These are phyloP conservation scores for Malthinus flaveolus DNA, from an alignment of 2,888 invertebrate genomes.

Conservation along the genomic window DNA sequence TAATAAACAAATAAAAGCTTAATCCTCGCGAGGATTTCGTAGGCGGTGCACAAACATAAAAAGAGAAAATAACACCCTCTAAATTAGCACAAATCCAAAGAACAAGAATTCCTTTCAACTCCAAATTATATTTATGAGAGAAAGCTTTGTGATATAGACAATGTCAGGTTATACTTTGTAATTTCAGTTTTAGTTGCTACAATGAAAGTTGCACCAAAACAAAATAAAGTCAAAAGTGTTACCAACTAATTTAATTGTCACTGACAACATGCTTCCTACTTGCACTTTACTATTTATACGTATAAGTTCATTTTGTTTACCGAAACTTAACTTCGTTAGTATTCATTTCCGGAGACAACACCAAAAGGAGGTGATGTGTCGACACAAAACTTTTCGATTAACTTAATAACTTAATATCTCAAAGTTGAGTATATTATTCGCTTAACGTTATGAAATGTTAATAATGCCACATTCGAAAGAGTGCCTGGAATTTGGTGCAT, in stretches of 20 bases:
- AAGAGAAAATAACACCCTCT: constrained; percentile 4
- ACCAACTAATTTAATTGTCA: constrained; percentile 29
- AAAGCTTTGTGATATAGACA: constrained; percentile 14
- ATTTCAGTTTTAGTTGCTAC: constrained; percentile 16
- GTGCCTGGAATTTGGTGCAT: too few relatives aligned
- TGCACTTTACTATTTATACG: constrained; percentile 11
- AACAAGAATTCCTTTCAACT: constrained; percentile 3
- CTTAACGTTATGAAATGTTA: too few relatives aligned
- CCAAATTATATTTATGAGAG: constrained; percentile 5
- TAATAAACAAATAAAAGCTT: neutral
- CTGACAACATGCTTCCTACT: constrained; percentile 13
- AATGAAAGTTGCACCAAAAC: constrained; percentile 8
- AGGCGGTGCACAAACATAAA: constrained; percentile 4
- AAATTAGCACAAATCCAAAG: constrained; percentile 17
- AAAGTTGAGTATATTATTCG: too few relatives aligned
- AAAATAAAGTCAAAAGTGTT: constrained; percentile 20
- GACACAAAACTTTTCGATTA: too few relatives aligned
- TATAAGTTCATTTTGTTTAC: constrained; percentile 7
- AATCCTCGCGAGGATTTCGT: constrained; percentile 1
- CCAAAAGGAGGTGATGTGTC: too few relatives aligned
- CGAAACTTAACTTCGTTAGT: too few relatives aligned
- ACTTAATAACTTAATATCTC: too few relatives aligned
- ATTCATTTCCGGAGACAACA: too few relatives aligned
- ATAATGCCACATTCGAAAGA: too few relatives aligned
- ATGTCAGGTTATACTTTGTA: constrained; percentile 19